A percentile compares a stretch with the other conserved stretches of the same genome.
Conservation (phyloP, 2,113 vertebrate genomes). For the Murina feae region DNA sequence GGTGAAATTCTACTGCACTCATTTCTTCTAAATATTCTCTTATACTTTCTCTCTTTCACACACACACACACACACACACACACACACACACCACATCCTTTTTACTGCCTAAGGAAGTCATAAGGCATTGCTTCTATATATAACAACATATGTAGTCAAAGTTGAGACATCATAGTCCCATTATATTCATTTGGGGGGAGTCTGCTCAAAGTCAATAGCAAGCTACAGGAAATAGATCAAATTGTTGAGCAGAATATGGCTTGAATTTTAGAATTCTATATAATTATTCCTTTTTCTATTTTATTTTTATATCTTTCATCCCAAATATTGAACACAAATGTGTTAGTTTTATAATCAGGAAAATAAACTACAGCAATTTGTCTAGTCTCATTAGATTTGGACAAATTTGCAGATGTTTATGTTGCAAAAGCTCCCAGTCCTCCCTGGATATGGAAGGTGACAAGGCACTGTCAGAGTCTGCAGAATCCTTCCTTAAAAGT, state of each 20-base stretch:
- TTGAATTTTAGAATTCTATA: not conserved
- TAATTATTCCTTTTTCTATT: conserved; percentile 3
- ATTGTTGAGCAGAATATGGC: not conserved
- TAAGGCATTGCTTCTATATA: not conserved
- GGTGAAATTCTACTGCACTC: conserved; percentile 23
- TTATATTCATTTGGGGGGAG: not conserved
- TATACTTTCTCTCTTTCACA: not conserved
- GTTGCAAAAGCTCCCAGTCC: not conserved
- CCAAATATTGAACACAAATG: not conserved
- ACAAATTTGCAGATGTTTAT: not conserved
- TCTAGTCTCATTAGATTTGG: not conserved
- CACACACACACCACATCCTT: not conserved
- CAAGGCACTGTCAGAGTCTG: not conserved
- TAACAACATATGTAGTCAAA: not conserved
- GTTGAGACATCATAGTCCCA: too few species aligned
- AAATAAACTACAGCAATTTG: not conserved
- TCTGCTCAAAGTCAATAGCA: not conserved
- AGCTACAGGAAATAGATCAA: not conserved
- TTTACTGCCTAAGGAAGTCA: not conserved
- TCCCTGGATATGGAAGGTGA: not conserved
- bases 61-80: not conserved
- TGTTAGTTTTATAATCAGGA: not conserved
- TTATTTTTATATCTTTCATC: not conserved
- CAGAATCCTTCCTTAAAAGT: not conserved
- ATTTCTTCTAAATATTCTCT: not conserved